Base-by-base conservation (phyloP, 2,888 invertebrate genomes). In the Eristalis pertinax region DNA sequence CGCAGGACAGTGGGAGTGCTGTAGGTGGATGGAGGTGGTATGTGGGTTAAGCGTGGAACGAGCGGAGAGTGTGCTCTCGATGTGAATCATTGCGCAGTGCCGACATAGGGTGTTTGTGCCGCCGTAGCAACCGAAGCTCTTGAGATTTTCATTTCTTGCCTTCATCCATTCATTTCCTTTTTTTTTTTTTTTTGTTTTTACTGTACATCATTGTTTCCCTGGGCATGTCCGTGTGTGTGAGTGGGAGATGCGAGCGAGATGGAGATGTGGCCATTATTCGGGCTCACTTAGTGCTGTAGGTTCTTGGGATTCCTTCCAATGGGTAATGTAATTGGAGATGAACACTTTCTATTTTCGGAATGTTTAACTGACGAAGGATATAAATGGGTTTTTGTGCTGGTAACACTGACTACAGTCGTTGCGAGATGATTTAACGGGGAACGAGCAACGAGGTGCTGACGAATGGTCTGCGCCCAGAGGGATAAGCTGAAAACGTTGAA, bases 271-370 rank as follows among this genome's bases (percentile, higher is more conserved):
- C 63, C 38, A 67, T 65, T 75, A 58, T 50, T 58, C 4, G 15
- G 58, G 24, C 58, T 24, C 22, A 24, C 22, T 13, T 11, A 24
- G 11, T 58, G 22, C 22, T 58, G 58, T 24, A 24, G 58, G 24
- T 10, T 58, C 43, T 68, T 7, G 43, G 43, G 43, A 43, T n/a
- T n/a, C n/a, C n/a, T 13, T 2, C 43, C 64, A 11, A 72, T 70
- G 78, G 72, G 64, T 65, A 78, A 73, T 65, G 65, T 78, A 78
- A 78, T 69, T 78, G 77, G 38, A 78, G 77, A 70, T 29, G 58
- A 68, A 43, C 29, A 32, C 22, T 76, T 60, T 64, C 11, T 63
- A 24, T 29, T 76, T 29, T 26, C 56, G 19, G 41, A 19, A 43
- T 22, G 10, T 50, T 29, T 32, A 41, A 43, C 13, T 19, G 11